phyloP scores from a whole-genome alignment of 2,113 vertebrate genomes.

The Lagopus leucura region DNA sequence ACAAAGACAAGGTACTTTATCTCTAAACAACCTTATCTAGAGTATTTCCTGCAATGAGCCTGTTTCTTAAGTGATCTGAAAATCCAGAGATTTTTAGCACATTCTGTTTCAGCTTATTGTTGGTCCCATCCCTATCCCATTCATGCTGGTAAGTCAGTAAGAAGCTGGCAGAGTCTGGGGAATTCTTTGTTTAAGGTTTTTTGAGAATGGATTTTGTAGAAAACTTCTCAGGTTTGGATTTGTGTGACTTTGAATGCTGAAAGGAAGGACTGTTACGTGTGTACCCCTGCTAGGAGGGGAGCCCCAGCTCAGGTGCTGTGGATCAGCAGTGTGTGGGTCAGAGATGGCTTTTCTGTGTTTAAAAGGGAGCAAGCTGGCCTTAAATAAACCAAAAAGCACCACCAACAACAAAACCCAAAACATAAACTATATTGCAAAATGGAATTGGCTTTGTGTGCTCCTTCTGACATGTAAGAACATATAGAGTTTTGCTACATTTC shows the following conservation, averaged over 20 bases:
- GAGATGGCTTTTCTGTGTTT: not conserved
- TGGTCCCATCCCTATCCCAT: not conserved
- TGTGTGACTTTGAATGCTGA: not conserved
- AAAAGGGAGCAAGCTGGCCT: slow-evolving; percentile 1
- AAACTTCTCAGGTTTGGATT: not conserved
- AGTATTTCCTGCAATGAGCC: not conserved
- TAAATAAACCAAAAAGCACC: not conserved
- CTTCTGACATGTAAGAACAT: accelerated
- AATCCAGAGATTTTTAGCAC: not conserved
- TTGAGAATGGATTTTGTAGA: slow-evolving; percentile 13
- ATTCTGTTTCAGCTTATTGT: not conserved
- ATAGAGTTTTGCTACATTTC: not conserved
- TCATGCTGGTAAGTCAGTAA: not conserved
- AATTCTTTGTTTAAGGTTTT: slow-evolving; percentile 11
- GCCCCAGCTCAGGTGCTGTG: not conserved
- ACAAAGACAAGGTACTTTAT: slow-evolving; percentile 38
- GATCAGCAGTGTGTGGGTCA: not conserved
- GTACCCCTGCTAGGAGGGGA: not conserved
- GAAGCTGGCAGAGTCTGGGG: not conserved
- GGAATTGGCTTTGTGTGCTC: not conserved
- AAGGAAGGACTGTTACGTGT: not conserved
- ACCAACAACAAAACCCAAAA: not conserved
- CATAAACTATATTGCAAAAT: not conserved
- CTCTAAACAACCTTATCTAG: not conserved
- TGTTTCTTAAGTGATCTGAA: not conserved